Conservation (phyloP, 1,140 invertebrate genomes). For the Macrostomum lignano region DNA sequence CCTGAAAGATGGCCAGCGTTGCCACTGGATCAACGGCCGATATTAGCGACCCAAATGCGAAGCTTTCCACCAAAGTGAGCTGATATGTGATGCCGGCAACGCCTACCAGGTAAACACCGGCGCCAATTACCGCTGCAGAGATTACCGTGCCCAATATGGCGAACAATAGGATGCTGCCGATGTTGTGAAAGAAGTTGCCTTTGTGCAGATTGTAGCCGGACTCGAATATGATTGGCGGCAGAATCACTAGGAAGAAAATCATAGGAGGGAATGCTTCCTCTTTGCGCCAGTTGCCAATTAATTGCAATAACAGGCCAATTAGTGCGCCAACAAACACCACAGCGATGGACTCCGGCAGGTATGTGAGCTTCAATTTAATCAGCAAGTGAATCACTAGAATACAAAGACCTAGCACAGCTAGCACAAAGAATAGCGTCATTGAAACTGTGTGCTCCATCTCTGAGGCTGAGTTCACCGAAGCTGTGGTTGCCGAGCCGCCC, state of each 20-base stretch:
- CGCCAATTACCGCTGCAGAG: conserved; percentile 44
- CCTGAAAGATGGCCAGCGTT: conserved; percentile 64
- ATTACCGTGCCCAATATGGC: conserved; percentile 82
- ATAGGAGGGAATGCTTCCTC: conserved; percentile 28
- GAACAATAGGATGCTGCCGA: conserved; percentile 58
- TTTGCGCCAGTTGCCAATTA: neutral
- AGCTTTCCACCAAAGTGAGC: conserved; percentile 71
- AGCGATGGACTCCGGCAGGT: conserved; percentile 3
- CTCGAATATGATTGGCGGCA: conserved; percentile 97
- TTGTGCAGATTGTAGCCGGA: conserved; percentile 73
- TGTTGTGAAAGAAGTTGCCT: conserved; percentile 90
- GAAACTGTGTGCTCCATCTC: too few relatives aligned
- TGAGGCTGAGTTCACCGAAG: too few relatives aligned
- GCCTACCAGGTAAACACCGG: conserved; percentile 70
- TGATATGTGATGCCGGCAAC: conserved; percentile 50
- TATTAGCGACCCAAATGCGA: conserved; percentile 86
- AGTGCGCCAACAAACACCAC: neutral
- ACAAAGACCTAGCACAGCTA: conserved; percentile 1
- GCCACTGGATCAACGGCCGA: conserved; percentile 96
- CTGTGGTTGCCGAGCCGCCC: too few relatives aligned
- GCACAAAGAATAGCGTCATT: conserved; percentile 5
- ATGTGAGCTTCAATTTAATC: neutral
- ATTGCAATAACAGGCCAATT: conserved; percentile 5
- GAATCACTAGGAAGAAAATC: conserved; percentile 69
- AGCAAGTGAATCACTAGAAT: conserved; percentile 3